Conservation (phyloP, 2,888 invertebrate genomes). For the Kryphioiulus occultus region DNA sequence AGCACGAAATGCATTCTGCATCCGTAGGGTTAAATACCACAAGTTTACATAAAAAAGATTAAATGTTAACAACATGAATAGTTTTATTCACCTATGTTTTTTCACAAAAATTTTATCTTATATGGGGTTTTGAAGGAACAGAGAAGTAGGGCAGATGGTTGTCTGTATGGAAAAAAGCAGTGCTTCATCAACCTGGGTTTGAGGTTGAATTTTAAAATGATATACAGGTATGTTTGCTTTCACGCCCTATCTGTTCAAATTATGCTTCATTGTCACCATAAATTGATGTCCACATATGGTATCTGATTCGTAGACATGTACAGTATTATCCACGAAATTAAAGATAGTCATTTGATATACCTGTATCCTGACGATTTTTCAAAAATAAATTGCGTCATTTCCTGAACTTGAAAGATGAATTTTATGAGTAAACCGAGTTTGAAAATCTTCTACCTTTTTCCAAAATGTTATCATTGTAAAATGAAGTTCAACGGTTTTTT, state of each 20-base stretch:
- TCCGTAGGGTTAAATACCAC: neutral
- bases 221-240: neutral
- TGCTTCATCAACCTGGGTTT: neutral
- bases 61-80: constrained; percentile 26
- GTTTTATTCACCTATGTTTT: constrained; percentile 20
- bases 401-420: too few species aligned
- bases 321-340: too few species aligned
- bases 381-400: too few species aligned
- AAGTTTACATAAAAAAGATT: constrained; percentile 8
- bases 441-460: too few species aligned
- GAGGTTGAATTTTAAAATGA: neutral
- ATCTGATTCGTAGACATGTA: too few species aligned
- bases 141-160: neutral
- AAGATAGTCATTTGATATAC: too few species aligned
- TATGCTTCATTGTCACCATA: too few species aligned
- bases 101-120: neutral
- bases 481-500: too few species aligned
- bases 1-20: neutral
- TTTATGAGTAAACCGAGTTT: too few species aligned
- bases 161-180: neutral
- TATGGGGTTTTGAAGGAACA: neutral
- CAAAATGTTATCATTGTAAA: too few species aligned
- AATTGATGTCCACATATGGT: too few species aligned
- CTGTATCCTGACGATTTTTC: too few species aligned
- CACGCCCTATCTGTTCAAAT: neutral